Evolutionary conservation across 30 jellyfish, hydroid and myxozoan species (phyloP), one percentile per base, ranked within the genome.

Genomic region (Hydractinia echinata): DNA sequence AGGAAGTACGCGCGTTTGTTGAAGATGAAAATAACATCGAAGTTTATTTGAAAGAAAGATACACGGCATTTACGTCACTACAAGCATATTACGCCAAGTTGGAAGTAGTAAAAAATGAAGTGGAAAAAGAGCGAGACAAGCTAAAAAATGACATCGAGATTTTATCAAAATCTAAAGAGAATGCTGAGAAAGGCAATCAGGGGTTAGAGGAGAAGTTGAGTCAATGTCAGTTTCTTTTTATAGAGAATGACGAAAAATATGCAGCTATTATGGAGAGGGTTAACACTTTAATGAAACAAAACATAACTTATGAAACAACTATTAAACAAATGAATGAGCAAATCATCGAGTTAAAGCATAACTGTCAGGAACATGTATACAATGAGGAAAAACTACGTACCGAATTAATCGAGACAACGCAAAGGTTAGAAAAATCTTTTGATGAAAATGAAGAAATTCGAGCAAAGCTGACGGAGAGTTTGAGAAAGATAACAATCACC

Each of bases 11-110:
- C 9, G 51, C 19, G 39, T 64, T 6, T 51, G 16, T 64, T 6
- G 74, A 64, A 64, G 74, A 64, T 51, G 74, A 13, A 64, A 64
- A 64, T 13, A 13, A 64, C 74, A 64, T 64, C 2, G 74, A 64
- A 64, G 4, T 6, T 64, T 64, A 51, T 7, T 64, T 64, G 18
- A 64, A 64, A 64, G 51, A 64, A 64, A 7, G 74, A 13, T 64
- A 64, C 74, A 64, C 19, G 51, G 74, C 19, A 64, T 64, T 64
- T 13, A 64, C 74, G 16, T n/a, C 19, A 64, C 9, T 64, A n/a
- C 74, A 64, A 51, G 74, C 4, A 7, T 44, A 64, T n/a, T 64
- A 64, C 18, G 19, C 74, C 51, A 64, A 64, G 16, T 44, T 64
- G 19, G 74, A 7, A 13, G 18, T 6, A 44, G 74, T 6, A 0